Percentiles rank a stretch among this genome's conserved stretches.
phyloP scores from a whole-genome alignment of 2,797 vertebrate genomes.

The Cossypha caffra region DNA sequence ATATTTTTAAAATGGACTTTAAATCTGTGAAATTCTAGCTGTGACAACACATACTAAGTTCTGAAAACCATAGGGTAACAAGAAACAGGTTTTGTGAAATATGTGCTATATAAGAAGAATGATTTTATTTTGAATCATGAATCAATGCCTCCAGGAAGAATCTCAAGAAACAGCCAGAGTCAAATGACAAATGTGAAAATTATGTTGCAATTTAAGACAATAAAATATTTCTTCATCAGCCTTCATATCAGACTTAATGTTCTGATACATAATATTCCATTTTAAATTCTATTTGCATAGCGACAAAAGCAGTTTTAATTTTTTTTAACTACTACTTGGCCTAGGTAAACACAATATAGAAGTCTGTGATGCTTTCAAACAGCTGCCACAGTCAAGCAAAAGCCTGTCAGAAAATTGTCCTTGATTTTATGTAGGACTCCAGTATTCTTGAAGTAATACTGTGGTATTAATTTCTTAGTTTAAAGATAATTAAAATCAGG shows the following conservation, averaged over 20 bases:
- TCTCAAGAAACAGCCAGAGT: not conserved
- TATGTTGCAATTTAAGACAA: not conserved
- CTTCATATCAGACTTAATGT: not conserved
- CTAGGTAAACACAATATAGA: not conserved
- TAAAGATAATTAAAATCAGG: not conserved
- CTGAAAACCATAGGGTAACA: not conserved
- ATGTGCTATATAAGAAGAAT: not conserved
- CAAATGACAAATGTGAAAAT: not conserved
- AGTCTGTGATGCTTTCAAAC: not conserved
- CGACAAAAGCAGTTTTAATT: not conserved
- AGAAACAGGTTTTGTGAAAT: not conserved
- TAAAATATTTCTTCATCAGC: not conserved
- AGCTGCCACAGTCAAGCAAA: not conserved
- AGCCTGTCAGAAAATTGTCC: not conserved
- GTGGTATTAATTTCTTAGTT: not conserved
- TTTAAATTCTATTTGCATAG: not conserved
- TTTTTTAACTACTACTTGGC: not conserved
- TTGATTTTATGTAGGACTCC: not conserved
- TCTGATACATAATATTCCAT: not conserved
- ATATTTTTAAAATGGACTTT: not conserved
- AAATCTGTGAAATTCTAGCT: not conserved
- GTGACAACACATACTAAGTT: not conserved
- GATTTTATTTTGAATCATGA: not conserved
- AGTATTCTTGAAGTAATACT: not conserved
- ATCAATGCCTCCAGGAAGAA: not conserved